phyloP scores from a whole-genome alignment of 1,140 invertebrate species.

The Philotrypesis tridentata region DNA sequence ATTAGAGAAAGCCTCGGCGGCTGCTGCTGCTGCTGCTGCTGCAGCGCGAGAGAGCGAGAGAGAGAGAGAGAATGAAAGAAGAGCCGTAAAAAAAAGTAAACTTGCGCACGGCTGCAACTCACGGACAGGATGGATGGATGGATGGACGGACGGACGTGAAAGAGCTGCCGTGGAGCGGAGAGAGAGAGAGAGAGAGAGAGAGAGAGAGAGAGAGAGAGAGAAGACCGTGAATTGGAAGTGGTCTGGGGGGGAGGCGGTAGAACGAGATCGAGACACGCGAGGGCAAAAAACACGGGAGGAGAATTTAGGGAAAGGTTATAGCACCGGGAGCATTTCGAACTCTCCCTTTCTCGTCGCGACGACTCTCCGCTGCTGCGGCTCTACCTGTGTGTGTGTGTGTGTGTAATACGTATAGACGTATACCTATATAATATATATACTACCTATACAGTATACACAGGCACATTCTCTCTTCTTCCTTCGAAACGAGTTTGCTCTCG shows the following conservation, averaged over 20 bases:
- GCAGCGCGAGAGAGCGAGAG: slow-evolving; percentile 47
- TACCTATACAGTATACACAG: no score
- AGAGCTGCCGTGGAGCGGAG: slow-evolving; percentile 10
- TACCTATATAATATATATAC: no score
- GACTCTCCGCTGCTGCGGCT: background rate
- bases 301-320: slow-evolving; percentile 47
- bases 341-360: background rate
- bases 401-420: no score
- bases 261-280: slow-evolving; percentile 46
- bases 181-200: slow-evolving; percentile 19
- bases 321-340: background rate
- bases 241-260: slow-evolving; percentile 29
- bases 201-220: slow-evolving; percentile 25
- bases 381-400: background rate
- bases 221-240: slow-evolving; percentile 31
- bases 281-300: slow-evolving; percentile 42
- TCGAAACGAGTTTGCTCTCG: slow-evolving; percentile 32
- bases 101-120: slow-evolving; percentile 1
- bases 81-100: slow-evolving; percentile 18
- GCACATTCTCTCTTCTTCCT: background rate
- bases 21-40: no score
- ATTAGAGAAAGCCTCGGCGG: background rate
- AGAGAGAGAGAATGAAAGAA: slow-evolving; percentile 36
- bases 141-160: slow-evolving; percentile 6
- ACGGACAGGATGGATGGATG: slow-evolving; percentile 10